Base-by-base conservation (phyloP, 2,797 vertebrate genomes). In the Urophycis tenuis region DNA sequence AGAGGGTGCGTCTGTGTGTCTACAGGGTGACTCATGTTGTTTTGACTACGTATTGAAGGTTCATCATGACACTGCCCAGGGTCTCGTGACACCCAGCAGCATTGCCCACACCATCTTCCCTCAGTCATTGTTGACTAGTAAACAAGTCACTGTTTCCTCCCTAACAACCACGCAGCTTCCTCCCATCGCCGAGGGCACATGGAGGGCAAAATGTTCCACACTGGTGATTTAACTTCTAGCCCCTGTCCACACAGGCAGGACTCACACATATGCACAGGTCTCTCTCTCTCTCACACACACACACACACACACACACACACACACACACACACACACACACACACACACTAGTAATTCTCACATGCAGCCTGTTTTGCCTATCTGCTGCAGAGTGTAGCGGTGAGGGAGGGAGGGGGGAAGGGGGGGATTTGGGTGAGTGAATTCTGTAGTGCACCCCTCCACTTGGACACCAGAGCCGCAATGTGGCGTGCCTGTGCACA, bases 401-500 rank as follows among this genome's bases (percentile, higher is more conserved):
- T 32, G 77, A 41, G 53, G 79, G 74, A 76, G 83, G n/a, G 53
- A n/a, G 49, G 41, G 77, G 74, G 60, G 41, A 14, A 30, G 64
- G 25, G n/a, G 41, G 79, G 77, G 79, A 80, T 75, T 83, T 83
- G 12, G 77, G 77, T 81, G 85, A 83, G 81, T 67, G 85, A 85
- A 81, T 88, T 87, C 80, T 77, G 87, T 88, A 87, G 85, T 87
- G 53, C 53, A 60, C n/a, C 88, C 86, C 81, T 80, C 84, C 76
- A 82, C 86, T 85, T 86, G 90, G 89, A 90, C 89, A 88, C 79
- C 80, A 78, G 79, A 92, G 85, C 92, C 90, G 92, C 92, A 93
- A 91, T 93, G 92, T 93, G 91, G 90, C 92, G 92, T 93, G 92
- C 89, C 88, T 82, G 83, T 89, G 92, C 92, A 94, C 93, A 94